Conservation (phyloP, 2,113 vertebrate genomes). For the Tor tambroides region DNA sequence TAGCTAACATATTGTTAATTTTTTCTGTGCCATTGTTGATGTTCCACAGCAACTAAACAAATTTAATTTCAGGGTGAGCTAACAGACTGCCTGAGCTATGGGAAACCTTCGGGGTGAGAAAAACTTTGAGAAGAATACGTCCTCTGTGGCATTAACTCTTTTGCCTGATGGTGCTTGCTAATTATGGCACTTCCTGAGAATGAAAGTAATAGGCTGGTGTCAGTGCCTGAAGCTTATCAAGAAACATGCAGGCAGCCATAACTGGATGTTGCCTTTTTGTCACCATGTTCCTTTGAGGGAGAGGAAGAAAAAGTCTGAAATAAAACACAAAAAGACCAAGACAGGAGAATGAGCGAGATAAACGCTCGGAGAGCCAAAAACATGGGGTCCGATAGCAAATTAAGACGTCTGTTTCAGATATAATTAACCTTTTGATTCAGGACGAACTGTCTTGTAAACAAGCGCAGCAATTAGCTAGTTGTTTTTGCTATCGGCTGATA, state of each 20-base stretch:
- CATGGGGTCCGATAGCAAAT: conserved; percentile 78
- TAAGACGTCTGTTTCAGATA: conserved; percentile 77
- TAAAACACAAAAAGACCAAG: conserved; percentile 30
- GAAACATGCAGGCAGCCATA: conserved; percentile 86
- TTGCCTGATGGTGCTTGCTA: conserved; percentile 97
- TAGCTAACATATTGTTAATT: conserved; percentile 83
- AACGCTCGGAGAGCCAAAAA: conserved; percentile 58
- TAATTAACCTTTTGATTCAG: conserved; percentile 81
- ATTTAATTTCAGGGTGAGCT: conserved; percentile 98
- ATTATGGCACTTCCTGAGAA: conserved; percentile 92
- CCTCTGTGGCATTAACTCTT: conserved; percentile 85
- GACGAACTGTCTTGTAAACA: conserved; percentile 73
- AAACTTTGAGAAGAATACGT: conserved; percentile 66
- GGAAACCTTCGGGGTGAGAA: conserved; percentile 91
- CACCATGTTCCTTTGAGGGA: conserved; percentile 39
- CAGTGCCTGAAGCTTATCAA: conserved; percentile 93
- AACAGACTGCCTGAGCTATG: conserved; percentile 94
- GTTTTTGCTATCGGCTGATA: conserved; percentile 74
- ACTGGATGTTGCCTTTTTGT: conserved; percentile 79
- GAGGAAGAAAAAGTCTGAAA: conserved; percentile 42
- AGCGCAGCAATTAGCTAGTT: conserved; percentile 76
- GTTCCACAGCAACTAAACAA: conserved; percentile 99
- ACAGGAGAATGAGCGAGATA: conserved; percentile 2
- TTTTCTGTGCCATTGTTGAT: conserved; percentile 78
- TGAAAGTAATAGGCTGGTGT: conserved; percentile 88